A percentile compares a stretch with the other conserved stretches of the same genome.
Evolutionary conservation across 2,113 vertebrate species (phyloP).

Genomic region (Lophotis ruficrista): DNA sequence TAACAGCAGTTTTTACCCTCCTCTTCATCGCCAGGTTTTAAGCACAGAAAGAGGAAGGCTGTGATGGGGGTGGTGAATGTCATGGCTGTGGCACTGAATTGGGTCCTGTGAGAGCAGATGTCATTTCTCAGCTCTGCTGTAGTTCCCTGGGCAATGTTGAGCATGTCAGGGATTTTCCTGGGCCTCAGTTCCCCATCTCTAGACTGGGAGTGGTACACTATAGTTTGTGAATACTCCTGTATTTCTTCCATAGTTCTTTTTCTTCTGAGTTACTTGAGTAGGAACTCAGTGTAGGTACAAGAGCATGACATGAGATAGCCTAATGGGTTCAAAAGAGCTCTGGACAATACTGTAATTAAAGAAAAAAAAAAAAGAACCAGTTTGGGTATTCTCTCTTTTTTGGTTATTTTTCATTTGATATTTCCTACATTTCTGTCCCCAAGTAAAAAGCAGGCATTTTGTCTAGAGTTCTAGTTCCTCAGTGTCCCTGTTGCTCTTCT

Average conservation of each 20-base stretch:
- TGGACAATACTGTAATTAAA: not conserved
- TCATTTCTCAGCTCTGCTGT: not conserved
- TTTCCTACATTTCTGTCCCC: not conserved
- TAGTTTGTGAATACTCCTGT: not conserved
- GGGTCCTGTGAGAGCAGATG: not conserved
- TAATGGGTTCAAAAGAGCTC: not conserved
- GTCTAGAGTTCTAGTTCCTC: not conserved
- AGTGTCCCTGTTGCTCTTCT: not conserved
- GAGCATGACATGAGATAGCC: not conserved
- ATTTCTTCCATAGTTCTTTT: not conserved
- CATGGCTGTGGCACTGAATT: not conserved
- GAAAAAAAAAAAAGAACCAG: not conserved
- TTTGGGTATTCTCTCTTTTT: not conserved
- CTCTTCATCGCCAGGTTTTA: not conserved
- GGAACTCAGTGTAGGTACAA: not conserved
- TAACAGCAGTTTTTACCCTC: not conserved
- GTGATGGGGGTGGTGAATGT: not conserved
- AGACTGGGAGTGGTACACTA: not conserved
- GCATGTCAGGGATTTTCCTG: not conserved
- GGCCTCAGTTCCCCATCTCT: not conserved
- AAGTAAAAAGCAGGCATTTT: not conserved
- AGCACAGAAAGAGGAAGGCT: not conserved
- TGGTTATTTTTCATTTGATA: not conserved
- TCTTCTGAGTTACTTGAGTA: not conserved
- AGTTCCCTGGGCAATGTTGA: not conserved